These are phyloP conservation scores for Myotis daubentonii DNA, from an alignment of 2,797 vertebrate genomes.

Conservation along the genomic window DNA sequence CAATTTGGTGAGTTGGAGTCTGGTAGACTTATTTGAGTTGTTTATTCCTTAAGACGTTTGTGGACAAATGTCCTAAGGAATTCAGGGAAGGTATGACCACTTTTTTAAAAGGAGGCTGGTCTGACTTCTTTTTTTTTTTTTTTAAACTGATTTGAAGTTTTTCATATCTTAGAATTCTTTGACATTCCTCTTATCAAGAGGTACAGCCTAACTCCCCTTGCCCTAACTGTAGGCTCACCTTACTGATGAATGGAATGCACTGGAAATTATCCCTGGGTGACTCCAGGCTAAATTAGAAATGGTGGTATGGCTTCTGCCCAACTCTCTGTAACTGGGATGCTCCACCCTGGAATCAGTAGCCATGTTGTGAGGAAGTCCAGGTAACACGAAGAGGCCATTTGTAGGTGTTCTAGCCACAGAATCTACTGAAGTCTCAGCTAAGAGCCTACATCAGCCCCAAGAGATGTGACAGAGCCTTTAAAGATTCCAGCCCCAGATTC, in stretches of 20 bases:
- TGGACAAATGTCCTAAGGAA: not conserved
- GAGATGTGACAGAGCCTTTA: not conserved
- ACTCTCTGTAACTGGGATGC: not conserved
- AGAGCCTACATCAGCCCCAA: not conserved
- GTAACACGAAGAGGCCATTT: not conserved
- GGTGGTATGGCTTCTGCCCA: not conserved
- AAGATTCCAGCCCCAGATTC: not conserved
- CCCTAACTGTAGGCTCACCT: not conserved
- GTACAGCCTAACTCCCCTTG: not conserved
- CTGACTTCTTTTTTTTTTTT: not conserved
- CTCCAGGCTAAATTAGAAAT: not conserved
- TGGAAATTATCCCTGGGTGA: not conserved
- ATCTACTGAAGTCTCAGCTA: not conserved
- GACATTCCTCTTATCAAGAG: not conserved
- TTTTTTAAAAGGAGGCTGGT: not conserved
- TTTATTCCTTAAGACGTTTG: not conserved
- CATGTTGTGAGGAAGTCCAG: not conserved
- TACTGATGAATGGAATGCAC: not conserved
- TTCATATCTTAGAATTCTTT: not conserved
- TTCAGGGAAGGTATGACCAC: not conserved
- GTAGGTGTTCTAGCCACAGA: not conserved
- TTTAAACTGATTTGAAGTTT: not conserved
- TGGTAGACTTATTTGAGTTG: not conserved
- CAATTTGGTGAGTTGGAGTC: constrained; percentile 22
- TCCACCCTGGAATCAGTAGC: not conserved